Evolutionary conservation across 2,797 vertebrate species (phyloP).

Genomic region (Periparus ater): DNA sequence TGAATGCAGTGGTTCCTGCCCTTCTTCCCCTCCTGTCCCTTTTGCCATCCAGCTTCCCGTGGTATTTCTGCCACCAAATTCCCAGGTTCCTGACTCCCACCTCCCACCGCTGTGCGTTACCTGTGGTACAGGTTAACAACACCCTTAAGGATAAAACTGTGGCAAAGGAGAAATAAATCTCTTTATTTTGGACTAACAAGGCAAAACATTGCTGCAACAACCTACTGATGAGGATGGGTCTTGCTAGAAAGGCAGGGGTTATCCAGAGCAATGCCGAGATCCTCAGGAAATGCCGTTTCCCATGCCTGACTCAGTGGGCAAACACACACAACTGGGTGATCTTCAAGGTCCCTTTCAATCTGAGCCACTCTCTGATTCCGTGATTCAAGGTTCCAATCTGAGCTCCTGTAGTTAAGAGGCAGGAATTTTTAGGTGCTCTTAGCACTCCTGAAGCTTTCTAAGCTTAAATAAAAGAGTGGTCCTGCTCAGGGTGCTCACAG

Average conservation of each 20-base stretch:
- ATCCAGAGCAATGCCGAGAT: not conserved
- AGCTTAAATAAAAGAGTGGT: slow-evolving; percentile 53
- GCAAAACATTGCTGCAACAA: not conserved
- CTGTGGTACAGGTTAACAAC: not conserved
- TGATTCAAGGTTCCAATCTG: not conserved
- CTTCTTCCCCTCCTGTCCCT: not conserved
- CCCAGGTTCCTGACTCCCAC: not conserved
- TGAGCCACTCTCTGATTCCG: not conserved
- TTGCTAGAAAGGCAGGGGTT: not conserved
- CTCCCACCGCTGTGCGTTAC: rapidly evolving
- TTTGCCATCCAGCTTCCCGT: not conserved
- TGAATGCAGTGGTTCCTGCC: not conserved
- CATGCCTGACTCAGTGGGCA: not conserved
- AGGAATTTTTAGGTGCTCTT: slow-evolving; percentile 18
- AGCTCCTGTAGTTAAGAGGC: not conserved
- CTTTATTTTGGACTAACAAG: not conserved
- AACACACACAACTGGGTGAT: not conserved
- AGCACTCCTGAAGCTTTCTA: slow-evolving; percentile 13
- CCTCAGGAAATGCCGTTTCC: not conserved
- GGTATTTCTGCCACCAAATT: not conserved
- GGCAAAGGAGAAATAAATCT: not conserved
- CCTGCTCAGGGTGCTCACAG: not conserved
- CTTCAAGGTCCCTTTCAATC: not conserved
- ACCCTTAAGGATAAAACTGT: not conserved
- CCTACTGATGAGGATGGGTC: not conserved